Evolutionary conservation across 2,797 vertebrate species (phyloP).

Genomic region (Loris lydekkerianus): DNA sequence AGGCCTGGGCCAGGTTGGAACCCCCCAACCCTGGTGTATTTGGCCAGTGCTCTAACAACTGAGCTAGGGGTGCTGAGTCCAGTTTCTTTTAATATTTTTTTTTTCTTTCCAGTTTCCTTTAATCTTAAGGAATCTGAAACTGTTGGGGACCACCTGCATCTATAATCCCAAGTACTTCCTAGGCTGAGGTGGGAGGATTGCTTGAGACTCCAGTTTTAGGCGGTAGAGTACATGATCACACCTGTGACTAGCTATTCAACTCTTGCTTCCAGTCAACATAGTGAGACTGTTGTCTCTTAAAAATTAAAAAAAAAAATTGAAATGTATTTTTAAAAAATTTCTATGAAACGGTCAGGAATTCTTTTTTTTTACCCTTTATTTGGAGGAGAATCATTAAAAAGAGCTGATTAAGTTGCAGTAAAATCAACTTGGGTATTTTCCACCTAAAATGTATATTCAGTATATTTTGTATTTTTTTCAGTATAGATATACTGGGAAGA

Average conservation of each 20-base stretch:
- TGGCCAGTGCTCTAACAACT: too few species aligned
- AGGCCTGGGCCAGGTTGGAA: too few species aligned
- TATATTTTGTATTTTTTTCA: too few species aligned
- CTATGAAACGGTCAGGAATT: not conserved
- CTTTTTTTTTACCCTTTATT: not conserved
- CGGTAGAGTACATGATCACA: not conserved
- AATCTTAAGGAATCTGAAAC: not conserved
- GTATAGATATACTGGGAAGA: not conserved
- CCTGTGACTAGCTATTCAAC: not conserved
- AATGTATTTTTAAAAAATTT: too few species aligned
- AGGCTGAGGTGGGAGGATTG: not conserved
- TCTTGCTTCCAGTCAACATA: not conserved
- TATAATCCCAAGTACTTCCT: not conserved
- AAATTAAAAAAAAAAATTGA: not conserved
- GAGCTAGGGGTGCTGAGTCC: too few species aligned
- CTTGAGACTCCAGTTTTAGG: not conserved
- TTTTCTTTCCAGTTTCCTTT: not conserved
- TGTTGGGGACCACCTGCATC: too few species aligned
- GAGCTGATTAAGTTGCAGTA: not conserved
- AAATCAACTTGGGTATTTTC: not conserved
- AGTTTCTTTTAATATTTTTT: too few species aligned
- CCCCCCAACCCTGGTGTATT: too few species aligned
- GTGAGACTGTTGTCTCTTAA: not conserved
- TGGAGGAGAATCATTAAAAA: not conserved
- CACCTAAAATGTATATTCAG: not conserved